Evolutionary conservation across 2,113 vertebrate genomes (phyloP).

Genomic region (Azemiops feae): DNA sequence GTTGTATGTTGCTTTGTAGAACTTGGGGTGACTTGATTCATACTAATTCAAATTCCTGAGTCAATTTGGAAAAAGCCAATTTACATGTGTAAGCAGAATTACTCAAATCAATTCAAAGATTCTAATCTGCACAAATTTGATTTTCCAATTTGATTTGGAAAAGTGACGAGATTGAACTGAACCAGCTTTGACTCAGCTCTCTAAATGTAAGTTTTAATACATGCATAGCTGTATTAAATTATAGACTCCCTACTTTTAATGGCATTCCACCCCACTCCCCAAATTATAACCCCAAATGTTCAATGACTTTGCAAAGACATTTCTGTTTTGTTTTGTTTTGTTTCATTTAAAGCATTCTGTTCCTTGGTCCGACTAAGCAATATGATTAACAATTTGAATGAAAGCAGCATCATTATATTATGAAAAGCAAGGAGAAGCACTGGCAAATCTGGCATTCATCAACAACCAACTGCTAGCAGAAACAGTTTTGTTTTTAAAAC

Average conservation of each 20-base stretch:
- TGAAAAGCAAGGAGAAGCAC: constrained; percentile 7
- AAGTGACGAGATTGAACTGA: background rate
- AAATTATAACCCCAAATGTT: background rate
- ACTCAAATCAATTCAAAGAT: background rate
- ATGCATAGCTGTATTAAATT: background rate
- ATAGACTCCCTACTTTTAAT: background rate
- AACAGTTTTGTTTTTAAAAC: background rate
- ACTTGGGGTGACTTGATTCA: background rate
- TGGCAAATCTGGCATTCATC: background rate
- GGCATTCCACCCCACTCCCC: background rate
- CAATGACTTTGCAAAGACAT: background rate
- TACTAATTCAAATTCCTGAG: background rate
- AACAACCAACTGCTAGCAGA: background rate
- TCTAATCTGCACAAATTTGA: background rate
- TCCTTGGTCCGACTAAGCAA: background rate
- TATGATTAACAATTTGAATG: background rate
- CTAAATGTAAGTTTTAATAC: background rate
- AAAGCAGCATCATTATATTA: background rate
- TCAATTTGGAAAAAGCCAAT: background rate
- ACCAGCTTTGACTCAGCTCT: background rate
- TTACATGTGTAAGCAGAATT: background rate
- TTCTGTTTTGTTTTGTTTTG: background rate
- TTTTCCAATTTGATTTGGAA: background rate
- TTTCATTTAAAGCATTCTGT: background rate
- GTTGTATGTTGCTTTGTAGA: background rate